These are phyloP conservation scores for Clarias batrachus DNA, from an alignment of 2,113 vertebrate species.

Conservation along the genomic window DNA sequence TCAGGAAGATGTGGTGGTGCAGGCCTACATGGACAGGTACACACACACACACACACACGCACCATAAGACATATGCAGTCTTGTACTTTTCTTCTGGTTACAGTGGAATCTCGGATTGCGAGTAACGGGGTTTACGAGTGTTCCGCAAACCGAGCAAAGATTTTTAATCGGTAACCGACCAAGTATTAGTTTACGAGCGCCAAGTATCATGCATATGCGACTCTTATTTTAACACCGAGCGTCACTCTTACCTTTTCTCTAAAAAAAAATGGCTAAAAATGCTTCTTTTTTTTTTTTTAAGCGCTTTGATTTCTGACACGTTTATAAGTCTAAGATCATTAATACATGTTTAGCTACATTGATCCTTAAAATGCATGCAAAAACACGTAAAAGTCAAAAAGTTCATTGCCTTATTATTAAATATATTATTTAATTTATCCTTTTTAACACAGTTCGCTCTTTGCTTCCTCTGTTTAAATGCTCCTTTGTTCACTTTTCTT, in stretches of 20 bases:
- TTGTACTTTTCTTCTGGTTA: background rate
- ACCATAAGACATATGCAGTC: background rate
- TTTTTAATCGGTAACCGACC: too few species aligned
- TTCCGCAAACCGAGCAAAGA: too few species aligned
- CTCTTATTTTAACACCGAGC: too few species aligned
- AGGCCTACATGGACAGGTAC: constrained; percentile 79
- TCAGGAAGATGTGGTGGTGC: constrained; percentile 76
- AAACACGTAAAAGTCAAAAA: background rate
- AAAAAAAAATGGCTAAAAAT: too few species aligned
- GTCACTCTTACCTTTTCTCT: too few species aligned
- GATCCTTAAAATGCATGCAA: background rate
- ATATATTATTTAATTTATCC: background rate
- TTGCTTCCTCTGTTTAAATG: background rate
- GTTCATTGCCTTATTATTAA: background rate
- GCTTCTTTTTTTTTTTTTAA: too few species aligned
- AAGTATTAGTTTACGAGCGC: too few species aligned
- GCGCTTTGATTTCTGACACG: too few species aligned
- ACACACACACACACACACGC: too few species aligned
- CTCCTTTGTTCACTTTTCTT: background rate
- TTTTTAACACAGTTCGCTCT: background rate
- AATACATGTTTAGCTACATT: background rate
- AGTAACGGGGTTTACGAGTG: too few species aligned
- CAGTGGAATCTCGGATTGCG: too few species aligned
- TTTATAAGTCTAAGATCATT: background rate
- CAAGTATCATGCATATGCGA: too few species aligned